phyloP scores from a whole-genome alignment of 37 sponge, comb jelly and placozoan genomes.

The Cliona cf. orientalis region DNA sequence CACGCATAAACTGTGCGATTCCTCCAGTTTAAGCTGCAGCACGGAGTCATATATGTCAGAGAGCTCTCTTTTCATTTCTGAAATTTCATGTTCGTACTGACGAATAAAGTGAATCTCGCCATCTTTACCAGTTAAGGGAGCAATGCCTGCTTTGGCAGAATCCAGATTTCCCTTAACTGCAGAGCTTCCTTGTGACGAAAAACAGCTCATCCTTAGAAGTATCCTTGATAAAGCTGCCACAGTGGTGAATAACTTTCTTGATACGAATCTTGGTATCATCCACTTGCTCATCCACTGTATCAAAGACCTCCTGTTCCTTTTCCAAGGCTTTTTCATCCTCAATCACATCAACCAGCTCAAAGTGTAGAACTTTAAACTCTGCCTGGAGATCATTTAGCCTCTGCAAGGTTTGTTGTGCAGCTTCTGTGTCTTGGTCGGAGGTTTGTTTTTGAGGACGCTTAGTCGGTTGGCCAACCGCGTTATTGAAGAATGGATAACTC shows the following conservation, averaged over 20 bases:
- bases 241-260: background rate
- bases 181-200: background rate
- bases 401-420: background rate
- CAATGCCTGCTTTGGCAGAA: background rate
- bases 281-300: background rate
- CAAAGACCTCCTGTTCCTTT: conserved; percentile 7
- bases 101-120: background rate
- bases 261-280: background rate
- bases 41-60: background rate
- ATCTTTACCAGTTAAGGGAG: background rate
- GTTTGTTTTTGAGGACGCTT: background rate
- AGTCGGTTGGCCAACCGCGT: conserved; percentile 1
- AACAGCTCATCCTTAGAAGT: background rate
- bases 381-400: background rate
- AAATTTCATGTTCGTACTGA: conserved; percentile 7
- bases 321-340: background rate
- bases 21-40: background rate
- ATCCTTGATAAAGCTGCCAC: background rate
- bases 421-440: background rate
- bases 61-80: conserved; percentile 3
- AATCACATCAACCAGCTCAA: background rate
- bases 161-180: background rate
- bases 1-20: background rate
- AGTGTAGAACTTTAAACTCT: background rate
- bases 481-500: background rate